Conservation (phyloP, 2,888 invertebrate species). For the Protula sp. region DNA sequence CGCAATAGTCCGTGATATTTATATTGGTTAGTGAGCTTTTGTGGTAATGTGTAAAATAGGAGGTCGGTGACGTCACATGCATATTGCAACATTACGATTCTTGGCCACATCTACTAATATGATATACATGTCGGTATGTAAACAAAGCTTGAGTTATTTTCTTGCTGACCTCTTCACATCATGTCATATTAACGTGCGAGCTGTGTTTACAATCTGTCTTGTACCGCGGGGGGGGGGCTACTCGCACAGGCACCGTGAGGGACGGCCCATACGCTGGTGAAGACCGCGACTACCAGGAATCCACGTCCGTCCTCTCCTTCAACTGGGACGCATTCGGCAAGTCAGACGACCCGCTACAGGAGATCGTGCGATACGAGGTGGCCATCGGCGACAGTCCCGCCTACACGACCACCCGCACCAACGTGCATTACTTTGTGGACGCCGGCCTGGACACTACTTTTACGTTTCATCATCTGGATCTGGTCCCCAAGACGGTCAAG, state of each 20-base stretch:
- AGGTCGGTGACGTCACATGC: too few relatives aligned
- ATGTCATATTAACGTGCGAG: too few relatives aligned
- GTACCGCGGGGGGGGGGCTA: too few relatives aligned
- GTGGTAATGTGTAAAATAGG: too few relatives aligned
- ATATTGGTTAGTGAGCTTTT: too few relatives aligned
- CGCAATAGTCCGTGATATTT: too few relatives aligned
- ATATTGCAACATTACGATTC: too few relatives aligned
- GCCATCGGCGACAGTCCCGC: slow-evolving; percentile 13
- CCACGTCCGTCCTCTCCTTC: slow-evolving; percentile 14
- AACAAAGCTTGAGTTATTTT: too few relatives aligned
- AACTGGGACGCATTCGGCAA: slow-evolving; percentile 25
- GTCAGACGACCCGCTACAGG: slow-evolving; percentile 12
- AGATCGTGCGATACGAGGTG: slow-evolving; percentile 17
- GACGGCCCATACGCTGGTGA: slow-evolving; percentile 14
- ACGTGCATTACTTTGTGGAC: slow-evolving; percentile 15
- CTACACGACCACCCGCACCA: slow-evolving; percentile 8
- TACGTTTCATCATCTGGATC: slow-evolving; percentile 15
- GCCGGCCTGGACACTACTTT: slow-evolving; percentile 12
- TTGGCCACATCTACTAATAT: too few relatives aligned
- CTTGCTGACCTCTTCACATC: too few relatives aligned
- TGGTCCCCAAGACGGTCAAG: slow-evolving; percentile 10
- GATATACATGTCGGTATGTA: too few relatives aligned
- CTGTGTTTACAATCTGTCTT: too few relatives aligned
- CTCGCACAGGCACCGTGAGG: slow-evolving; percentile 13
- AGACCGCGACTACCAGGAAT: slow-evolving; percentile 20